phyloP scores from a whole-genome alignment of 2,797 vertebrate genomes.

The Dryobates pubescens region DNA sequence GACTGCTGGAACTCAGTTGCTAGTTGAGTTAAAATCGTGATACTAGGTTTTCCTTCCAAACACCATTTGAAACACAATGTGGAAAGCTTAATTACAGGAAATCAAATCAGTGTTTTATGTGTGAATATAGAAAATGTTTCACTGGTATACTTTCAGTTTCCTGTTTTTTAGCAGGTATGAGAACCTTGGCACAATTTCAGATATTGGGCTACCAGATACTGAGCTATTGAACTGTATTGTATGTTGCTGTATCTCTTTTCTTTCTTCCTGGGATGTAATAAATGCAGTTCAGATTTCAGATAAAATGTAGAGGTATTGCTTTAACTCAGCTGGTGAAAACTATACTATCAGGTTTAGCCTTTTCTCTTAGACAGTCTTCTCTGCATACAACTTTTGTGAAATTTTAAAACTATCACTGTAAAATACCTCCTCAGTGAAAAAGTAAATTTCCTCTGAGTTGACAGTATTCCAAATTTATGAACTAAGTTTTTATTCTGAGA shows the following conservation, averaged over 20 bases:
- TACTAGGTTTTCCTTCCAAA: background rate
- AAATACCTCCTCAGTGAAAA: background rate
- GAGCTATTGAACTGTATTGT: too few relatives aligned
- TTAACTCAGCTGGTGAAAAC: background rate
- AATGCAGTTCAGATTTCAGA: background rate
- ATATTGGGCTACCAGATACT: background rate
- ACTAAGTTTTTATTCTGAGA: background rate
- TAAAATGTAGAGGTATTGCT: background rate
- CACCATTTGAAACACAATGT: background rate
- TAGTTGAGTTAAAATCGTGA: background rate
- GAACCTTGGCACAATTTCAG: background rate
- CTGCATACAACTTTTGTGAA: background rate
- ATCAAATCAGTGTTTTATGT: background rate
- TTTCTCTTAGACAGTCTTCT: background rate
- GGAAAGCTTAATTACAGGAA: background rate
- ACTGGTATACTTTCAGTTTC: background rate
- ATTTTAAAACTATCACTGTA: background rate
- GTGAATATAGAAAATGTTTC: background rate
- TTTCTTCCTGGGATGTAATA: background rate
- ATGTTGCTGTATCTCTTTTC: background rate
- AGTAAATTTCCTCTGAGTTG: background rate
- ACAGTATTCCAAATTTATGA: background rate
- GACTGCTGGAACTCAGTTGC: too few relatives aligned
- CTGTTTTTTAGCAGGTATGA: background rate
- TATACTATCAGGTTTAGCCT: background rate